Evolutionary conservation across 2,888 invertebrate species (phyloP).

Genomic region (Rutpela maculata): DNA sequence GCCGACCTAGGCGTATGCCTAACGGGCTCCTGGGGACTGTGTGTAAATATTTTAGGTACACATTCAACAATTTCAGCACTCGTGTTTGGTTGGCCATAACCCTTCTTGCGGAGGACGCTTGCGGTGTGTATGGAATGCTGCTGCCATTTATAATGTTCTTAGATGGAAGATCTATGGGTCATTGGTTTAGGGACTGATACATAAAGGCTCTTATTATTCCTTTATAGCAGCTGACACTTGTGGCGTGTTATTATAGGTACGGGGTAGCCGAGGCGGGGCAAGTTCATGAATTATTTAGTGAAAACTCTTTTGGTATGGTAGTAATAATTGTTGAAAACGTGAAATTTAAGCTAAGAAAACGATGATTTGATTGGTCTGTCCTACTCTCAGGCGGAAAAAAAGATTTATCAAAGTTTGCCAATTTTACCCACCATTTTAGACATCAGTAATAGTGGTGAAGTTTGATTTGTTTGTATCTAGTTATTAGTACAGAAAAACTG

Average conservation of each 20-base stretch:
- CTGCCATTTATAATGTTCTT: constrained; percentile 2
- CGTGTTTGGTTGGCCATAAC: constrained; percentile 20
- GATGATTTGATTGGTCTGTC: too few relatives aligned
- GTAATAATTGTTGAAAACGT: neutral
- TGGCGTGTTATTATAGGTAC: neutral
- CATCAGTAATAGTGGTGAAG: too few relatives aligned
- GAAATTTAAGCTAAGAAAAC: too few relatives aligned
- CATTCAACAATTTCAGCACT: constrained; percentile 19
- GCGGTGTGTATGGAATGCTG: constrained; percentile 9
- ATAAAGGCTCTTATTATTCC: constrained; percentile 3
- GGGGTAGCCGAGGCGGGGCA: neutral
- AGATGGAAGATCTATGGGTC: constrained; percentile 4
- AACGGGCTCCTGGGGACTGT: constrained; percentile 6
- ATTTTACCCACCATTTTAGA: too few relatives aligned
- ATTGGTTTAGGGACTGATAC: constrained; percentile 2
- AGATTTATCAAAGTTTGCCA: too few relatives aligned
- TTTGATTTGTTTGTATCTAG: too few relatives aligned
- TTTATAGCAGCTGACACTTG: neutral
- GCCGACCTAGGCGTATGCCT: neutral
- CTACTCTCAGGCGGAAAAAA: too few relatives aligned
- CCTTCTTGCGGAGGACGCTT: constrained; percentile 18
- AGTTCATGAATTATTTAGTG: neutral
- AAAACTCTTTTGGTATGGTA: neutral
- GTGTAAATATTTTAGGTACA: constrained; percentile 22
- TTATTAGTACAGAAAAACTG: too few relatives aligned